phyloP scores from a whole-genome alignment of 1,140 invertebrate species.

The Tetragnatha versicolor region DNA sequence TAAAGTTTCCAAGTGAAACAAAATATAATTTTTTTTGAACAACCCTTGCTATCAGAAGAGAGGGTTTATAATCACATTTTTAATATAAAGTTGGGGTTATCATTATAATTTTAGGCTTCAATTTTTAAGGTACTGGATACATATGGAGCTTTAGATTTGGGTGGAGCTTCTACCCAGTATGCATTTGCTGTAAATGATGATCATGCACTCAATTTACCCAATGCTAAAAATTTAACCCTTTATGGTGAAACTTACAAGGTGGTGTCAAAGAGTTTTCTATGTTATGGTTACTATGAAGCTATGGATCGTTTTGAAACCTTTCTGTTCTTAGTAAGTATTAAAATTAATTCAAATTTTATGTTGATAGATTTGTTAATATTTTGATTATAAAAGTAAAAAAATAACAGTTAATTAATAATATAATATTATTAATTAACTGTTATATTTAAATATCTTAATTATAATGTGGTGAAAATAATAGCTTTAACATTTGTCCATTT shows the following conservation, averaged over 20 bases:
- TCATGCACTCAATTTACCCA: constrained; percentile 8
- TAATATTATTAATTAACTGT: too few relatives aligned
- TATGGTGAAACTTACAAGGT: constrained; percentile 65
- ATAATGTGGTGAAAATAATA: too few relatives aligned
- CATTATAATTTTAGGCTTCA: neutral
- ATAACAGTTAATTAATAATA: neutral
- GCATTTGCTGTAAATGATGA: constrained; percentile 62
- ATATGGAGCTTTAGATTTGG: constrained; percentile 67
- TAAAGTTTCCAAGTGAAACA: too few relatives aligned
- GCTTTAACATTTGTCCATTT: too few relatives aligned
- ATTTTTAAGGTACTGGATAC: constrained; percentile 41
- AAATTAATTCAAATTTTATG: neutral
- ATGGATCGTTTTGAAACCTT: constrained; percentile 38
- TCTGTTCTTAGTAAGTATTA: constrained; percentile 30
- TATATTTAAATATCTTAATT: too few relatives aligned
- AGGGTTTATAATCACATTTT: too few relatives aligned
- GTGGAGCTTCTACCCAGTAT: constrained; percentile 70
- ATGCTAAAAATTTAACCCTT: constrained; percentile 58
- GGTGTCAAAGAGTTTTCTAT: constrained; percentile 67
- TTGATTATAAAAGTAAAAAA: neutral
- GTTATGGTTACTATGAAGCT: constrained; percentile 67
- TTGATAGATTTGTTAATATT: neutral
- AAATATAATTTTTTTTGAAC: too few relatives aligned
- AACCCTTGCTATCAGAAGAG: too few relatives aligned
- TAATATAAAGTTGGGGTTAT: neutral